A percentile compares a stretch with the other conserved stretches of the same genome.
phyloP scores from a whole-genome alignment of 2,888 invertebrate genomes.

The Drosophila tripunctata region DNA sequence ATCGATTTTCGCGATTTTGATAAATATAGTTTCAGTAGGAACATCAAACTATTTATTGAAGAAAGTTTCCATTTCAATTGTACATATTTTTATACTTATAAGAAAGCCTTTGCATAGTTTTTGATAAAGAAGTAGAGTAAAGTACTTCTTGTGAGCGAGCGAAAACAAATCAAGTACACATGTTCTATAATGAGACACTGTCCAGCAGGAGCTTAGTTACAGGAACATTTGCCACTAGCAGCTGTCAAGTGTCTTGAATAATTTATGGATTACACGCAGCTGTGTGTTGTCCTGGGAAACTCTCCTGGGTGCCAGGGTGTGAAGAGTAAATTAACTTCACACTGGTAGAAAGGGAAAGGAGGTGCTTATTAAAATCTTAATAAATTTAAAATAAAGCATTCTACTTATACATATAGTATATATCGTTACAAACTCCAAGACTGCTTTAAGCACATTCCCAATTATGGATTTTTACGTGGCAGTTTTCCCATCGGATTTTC shows the following conservation, averaged over 20 bases:
- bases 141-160: neutral
- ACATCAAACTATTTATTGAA: no score
- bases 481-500: slow-evolving; percentile 49
- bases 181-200: slow-evolving; percentile 38
- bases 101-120: neutral
- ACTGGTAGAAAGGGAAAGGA: slow-evolving; percentile 11
- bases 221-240: slow-evolving; percentile 61
- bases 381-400: slow-evolving; percentile 14
- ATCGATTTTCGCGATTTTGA: no score
- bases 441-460: slow-evolving; percentile 21
- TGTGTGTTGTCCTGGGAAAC: slow-evolving; percentile 25
- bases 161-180: slow-evolving; percentile 39
- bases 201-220: slow-evolving; percentile 14
- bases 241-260: slow-evolving; percentile 73
- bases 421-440: slow-evolving; percentile 11
- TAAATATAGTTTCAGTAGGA: no score
- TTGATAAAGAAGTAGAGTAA: neutral
- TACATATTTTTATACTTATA: neutral
- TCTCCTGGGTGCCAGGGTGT: slow-evolving; percentile 7
- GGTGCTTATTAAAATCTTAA: slow-evolving; percentile 1
- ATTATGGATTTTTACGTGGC: slow-evolving; percentile 37
- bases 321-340: slow-evolving; percentile 54
- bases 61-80: no score
- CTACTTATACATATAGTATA: neutral
- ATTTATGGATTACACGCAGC: slow-evolving; percentile 69